A percentile compares a stretch with the other conserved stretches of the same genome.
Conservation (phyloP, 1,140 invertebrate genomes). For the Triops cancriformis region DNA sequence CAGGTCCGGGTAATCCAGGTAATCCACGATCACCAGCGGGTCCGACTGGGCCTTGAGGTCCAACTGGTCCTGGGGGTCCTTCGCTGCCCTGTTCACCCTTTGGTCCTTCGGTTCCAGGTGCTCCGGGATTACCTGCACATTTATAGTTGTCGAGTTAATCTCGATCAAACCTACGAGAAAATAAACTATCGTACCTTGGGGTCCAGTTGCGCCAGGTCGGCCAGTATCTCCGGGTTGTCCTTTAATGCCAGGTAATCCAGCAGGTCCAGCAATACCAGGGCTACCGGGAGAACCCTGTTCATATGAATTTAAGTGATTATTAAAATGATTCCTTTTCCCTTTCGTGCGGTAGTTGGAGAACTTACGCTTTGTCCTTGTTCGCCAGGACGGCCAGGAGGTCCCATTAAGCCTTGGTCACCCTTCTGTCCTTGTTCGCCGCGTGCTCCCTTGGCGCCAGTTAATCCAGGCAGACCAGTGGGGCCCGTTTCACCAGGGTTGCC, state of each 20-base stretch:
- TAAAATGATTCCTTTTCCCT: not conserved
- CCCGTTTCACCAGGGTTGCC: slow-evolving; percentile 49
- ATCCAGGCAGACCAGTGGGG: slow-evolving; percentile 51
- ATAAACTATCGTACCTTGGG: slow-evolving; percentile 32
- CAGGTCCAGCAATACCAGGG: slow-evolving; percentile 26
- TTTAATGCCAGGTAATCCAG: slow-evolving; percentile 55
- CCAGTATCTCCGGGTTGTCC: slow-evolving; percentile 63
- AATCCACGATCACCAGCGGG: slow-evolving; percentile 57
- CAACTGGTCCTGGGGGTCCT: slow-evolving; percentile 42
- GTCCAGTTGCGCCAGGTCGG: slow-evolving; percentile 55
- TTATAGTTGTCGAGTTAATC: not conserved
- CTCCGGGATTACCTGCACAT: slow-evolving; percentile 54
- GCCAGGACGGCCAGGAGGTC: slow-evolving; percentile 59
- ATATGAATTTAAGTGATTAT: slow-evolving; percentile 25
- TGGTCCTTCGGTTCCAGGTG: slow-evolving; percentile 54
- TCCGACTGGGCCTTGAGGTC: slow-evolving; percentile 48
- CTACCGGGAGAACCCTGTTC: slow-evolving; percentile 24
- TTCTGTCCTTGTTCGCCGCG: slow-evolving; percentile 62
- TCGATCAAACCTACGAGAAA: not conserved
- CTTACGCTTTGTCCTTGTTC: slow-evolving; percentile 55
- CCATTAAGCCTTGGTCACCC: slow-evolving; percentile 63
- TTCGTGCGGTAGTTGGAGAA: no score
- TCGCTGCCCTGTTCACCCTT: slow-evolving; percentile 48
- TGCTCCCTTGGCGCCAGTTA: slow-evolving; percentile 58
- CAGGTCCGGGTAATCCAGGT: slow-evolving; percentile 51